A percentile compares a stretch with the other conserved stretches of the same genome.
phyloP scores from a whole-genome alignment of 2,888 invertebrate genomes.

The Aphelenchoides bicaudatus region DNA sequence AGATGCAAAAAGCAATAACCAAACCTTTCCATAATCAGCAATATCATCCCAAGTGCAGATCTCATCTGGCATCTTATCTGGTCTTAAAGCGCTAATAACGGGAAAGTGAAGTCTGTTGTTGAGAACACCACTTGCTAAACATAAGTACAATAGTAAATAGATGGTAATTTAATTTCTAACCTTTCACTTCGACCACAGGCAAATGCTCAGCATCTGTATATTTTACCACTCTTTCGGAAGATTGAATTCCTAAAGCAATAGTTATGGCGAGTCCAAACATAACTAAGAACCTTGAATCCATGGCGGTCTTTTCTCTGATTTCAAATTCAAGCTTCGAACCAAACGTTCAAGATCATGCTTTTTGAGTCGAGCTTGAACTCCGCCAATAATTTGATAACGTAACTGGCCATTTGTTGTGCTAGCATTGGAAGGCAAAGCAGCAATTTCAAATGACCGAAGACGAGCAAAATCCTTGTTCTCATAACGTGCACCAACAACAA shows the following conservation, averaged over 20 bases:
- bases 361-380: constrained; percentile 10
- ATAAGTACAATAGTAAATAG: too few relatives aligned
- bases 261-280: too few relatives aligned
- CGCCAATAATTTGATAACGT: constrained; percentile 6
- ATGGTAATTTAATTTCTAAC: too few relatives aligned
- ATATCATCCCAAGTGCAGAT: constrained; percentile 39
- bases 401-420: constrained; percentile 10
- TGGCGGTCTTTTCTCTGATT: not conserved
- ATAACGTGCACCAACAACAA: constrained; percentile 43
- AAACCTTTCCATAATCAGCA: constrained; percentile 38
- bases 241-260: too few relatives aligned
- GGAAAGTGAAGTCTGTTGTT: constrained; percentile 50
- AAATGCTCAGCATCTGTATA: constrained; percentile 35
- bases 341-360: constrained; percentile 11
- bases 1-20: constrained; percentile 23
- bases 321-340: too few relatives aligned
- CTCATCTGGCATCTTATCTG: constrained; percentile 45
- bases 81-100: constrained; percentile 41
- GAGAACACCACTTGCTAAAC: constrained; percentile 51
- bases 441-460: constrained; percentile 34
- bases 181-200: constrained; percentile 52
- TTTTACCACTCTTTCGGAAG: not conserved
- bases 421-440: constrained; percentile 38
- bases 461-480: constrained; percentile 24
- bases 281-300: too few relatives aligned